These are phyloP conservation scores for Hyposoter didymator DNA, from an alignment of 2,888 invertebrate genomes.

Conservation along the genomic window DNA sequence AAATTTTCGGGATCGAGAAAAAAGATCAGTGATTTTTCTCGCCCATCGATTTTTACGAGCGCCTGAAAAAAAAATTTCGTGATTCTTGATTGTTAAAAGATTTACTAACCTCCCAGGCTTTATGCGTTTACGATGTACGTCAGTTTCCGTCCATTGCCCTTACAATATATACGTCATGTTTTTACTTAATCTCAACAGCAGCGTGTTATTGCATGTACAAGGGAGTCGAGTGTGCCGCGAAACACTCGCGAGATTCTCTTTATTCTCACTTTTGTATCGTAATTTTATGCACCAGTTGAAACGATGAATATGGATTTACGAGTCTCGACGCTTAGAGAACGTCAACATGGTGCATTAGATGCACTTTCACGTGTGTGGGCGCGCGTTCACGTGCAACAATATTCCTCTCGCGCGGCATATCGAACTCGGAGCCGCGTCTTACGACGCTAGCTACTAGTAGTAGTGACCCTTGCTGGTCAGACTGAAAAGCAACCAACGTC, in stretches of 20 bases:
- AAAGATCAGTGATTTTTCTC: neutral
- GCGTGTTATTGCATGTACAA: constrained; percentile 56
- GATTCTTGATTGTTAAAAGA: neutral
- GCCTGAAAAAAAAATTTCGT: neutral
- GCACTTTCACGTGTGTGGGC: neutral
- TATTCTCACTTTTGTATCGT: constrained; percentile 74
- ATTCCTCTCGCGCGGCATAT: neutral
- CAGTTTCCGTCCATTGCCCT: constrained; percentile 44
- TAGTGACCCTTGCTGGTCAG: constrained; percentile 56
- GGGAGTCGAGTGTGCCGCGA: constrained; percentile 32
- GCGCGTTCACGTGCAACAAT: constrained; percentile 68
- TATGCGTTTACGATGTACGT: constrained; percentile 45
- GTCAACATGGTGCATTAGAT: constrained; percentile 34
- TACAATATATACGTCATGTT: constrained; percentile 23
- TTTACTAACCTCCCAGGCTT: neutral
- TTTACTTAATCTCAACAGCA: constrained; percentile 37
- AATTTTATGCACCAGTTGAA: constrained; percentile 81
- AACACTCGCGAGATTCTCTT: constrained; percentile 28
- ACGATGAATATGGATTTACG: constrained; percentile 82
- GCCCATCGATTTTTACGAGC: neutral
- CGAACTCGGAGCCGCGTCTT: neutral
- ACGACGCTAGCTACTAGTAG: constrained; percentile 52
- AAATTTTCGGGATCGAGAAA: no score
- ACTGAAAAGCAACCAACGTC: constrained; percentile 14
- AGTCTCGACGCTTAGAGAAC: constrained; percentile 70